Evolutionary conservation across 2,888 invertebrate species (phyloP), one percentile per base, ranked within the genome.

Genomic region (Pseudococcus jackbeardsleyi): DNA sequence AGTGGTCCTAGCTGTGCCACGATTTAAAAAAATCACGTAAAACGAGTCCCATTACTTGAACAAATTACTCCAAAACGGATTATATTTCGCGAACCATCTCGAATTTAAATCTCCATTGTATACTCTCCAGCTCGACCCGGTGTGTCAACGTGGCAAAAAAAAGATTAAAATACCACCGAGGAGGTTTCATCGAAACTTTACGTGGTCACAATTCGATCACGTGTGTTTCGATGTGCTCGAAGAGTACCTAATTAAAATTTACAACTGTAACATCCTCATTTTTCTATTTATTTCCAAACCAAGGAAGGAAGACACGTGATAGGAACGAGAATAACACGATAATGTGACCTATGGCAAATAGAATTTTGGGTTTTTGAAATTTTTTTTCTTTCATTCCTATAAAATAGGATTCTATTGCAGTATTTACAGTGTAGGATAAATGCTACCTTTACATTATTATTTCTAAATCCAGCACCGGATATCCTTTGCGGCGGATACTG

Each of bases 131-230:
- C 50, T 59, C 11, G 46, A 12, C 12, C 50, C 15, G 59, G 59
- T 19, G 59, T 59, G 59, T 17, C 54, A 59, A 17, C 12, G 5
- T 50, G 50, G 50, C 50, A 59, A 59, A 59, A 59, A 59, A 59
- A 59, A 50, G 59, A 59, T 59, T 59, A 59, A 59, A 59, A 59
- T 59, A 59, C 59, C 59, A 59, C 19, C 59, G 59, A 59, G 8
- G 19, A 59, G 59, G 59, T 19, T 19, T 59, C 9, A 59, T n/a
- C 19, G 26, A 59, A 19, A 59, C 19, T 59, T 59, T 6, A 19
- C 59, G n/a, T 59, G 9, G 59, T 59, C 59, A 59, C 19, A 59
- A 59, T 59, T 19, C 19, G 59, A 59, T 59, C 59, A 19, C 59
- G 59, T 59, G 59, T 19, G 19, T n/a, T 59, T 59, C 19, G 5